A percentile compares a stretch with the other conserved stretches of the same genome.
Evolutionary conservation across 2,888 invertebrate species (phyloP).

Genomic region (Drosophila borborema): DNA sequence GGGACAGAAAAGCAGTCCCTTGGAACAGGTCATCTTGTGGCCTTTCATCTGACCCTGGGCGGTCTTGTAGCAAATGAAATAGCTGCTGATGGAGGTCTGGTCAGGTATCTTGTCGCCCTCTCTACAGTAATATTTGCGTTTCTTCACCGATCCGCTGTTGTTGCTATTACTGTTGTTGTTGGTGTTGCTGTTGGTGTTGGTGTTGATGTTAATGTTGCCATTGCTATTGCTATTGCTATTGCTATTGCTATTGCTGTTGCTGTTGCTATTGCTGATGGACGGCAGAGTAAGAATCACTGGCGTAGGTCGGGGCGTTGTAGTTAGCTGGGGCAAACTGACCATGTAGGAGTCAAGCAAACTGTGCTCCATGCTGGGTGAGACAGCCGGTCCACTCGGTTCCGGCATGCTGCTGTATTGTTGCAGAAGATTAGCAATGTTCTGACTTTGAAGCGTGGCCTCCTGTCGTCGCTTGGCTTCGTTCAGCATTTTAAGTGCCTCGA

Average conservation of each 20-base stretch:
- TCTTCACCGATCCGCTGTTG: slow-evolving; percentile 55
- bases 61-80: slow-evolving; percentile 86
- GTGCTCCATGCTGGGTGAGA: slow-evolving; percentile 58
- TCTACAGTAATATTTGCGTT: slow-evolving; percentile 84
- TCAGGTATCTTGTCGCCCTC: slow-evolving; percentile 86
- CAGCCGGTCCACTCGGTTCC: not conserved
- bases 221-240: not conserved
- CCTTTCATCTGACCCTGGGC: slow-evolving; percentile 84
- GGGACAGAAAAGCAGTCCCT: slow-evolving; percentile 85
- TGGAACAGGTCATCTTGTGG: slow-evolving; percentile 85
- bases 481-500: slow-evolving; percentile 82
- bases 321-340: slow-evolving; percentile 39
- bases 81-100: slow-evolving; percentile 85
- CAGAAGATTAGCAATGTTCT: slow-evolving; percentile 79
- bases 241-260: too few relatives aligned
- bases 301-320: slow-evolving; percentile 39
- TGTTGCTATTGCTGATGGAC: slow-evolving; percentile 8
- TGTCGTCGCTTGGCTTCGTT: slow-evolving; percentile 82
- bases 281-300: slow-evolving; percentile 24
- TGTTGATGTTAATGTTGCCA: not conserved
- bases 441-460: slow-evolving; percentile 79
- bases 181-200: not conserved
- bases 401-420: slow-evolving; percentile 63
- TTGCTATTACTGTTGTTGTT: not conserved
- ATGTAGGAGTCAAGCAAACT: slow-evolving; percentile 66